phyloP scores from a whole-genome alignment of 2,797 vertebrate genomes.

The Mormyrus proboscirostris region DNA sequence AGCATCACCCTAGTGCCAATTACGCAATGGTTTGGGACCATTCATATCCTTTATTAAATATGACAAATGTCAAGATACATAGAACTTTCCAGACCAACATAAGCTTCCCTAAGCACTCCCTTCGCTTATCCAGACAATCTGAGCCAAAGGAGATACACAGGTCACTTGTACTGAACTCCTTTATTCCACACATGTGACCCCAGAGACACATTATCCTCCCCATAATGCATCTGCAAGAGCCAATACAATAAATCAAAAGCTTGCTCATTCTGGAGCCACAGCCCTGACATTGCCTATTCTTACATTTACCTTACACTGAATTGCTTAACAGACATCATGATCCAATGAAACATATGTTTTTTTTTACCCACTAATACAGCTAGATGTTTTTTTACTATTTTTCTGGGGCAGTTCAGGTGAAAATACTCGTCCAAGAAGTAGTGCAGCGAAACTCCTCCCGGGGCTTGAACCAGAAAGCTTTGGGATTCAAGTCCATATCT shows the following conservation, averaged over 20 bases:
- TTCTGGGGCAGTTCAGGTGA: background rate
- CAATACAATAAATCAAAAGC: background rate
- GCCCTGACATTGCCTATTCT: background rate
- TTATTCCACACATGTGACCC: background rate
- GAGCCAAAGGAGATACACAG: background rate
- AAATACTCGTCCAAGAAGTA: background rate
- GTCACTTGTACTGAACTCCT: background rate
- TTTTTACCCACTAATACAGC: background rate
- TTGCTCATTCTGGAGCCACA: background rate
- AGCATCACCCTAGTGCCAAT: background rate
- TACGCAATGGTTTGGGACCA: background rate
- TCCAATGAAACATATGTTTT: background rate
- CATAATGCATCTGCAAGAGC: background rate
- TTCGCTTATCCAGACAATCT: background rate
- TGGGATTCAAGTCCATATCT: background rate
- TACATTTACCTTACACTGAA: background rate
- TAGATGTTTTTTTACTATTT: background rate
- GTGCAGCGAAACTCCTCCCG: background rate
- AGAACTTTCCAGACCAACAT: constrained; percentile 2
- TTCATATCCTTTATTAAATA: background rate
- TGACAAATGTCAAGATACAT: background rate
- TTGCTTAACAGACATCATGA: background rate
- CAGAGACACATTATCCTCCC: background rate
- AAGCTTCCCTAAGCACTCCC: constrained; percentile 9
- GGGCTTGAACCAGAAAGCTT: background rate